phyloP scores from a whole-genome alignment of 2,888 invertebrate genomes.

The Caenorhabditis virilis region DNA sequence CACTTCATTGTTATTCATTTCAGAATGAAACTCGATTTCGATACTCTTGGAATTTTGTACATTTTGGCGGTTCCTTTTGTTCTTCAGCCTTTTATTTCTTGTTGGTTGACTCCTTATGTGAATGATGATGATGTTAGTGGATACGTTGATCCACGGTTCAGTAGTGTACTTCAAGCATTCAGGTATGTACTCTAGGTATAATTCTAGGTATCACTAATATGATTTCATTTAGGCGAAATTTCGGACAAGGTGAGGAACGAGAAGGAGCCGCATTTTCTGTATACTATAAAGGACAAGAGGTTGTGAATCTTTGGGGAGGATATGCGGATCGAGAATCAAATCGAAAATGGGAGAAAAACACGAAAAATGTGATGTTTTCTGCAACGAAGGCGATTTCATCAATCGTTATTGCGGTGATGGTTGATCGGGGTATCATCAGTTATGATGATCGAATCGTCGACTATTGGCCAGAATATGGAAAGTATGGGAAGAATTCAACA shows the following conservation, averaged over 20 bases:
- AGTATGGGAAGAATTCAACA: constrained; percentile 69
- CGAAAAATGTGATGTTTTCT: constrained; percentile 69
- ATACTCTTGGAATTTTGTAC: constrained; percentile 22
- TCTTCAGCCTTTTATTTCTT: constrained; percentile 30
- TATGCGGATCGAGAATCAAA: constrained; percentile 68
- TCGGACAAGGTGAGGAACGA: constrained; percentile 68
- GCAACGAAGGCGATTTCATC: constrained; percentile 66
- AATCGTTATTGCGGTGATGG: constrained; percentile 65
- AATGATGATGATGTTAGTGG: constrained; percentile 43
- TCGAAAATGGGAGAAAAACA: constrained; percentile 68
- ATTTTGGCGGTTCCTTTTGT: constrained; percentile 28
- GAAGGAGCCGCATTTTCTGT: constrained; percentile 70
- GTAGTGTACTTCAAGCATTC: constrained; percentile 39
- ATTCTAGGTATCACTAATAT: neutral
- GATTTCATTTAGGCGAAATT: constrained; percentile 48
- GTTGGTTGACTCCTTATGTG: constrained; percentile 34
- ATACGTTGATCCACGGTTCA: constrained; percentile 38
- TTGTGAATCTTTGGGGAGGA: constrained; percentile 71
- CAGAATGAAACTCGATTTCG: too few relatives aligned
- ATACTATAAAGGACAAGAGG: constrained; percentile 69
- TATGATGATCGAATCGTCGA: constrained; percentile 68
- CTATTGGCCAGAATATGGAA: constrained; percentile 71
- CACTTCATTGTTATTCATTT: too few relatives aligned
- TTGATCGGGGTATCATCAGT: constrained; percentile 69
- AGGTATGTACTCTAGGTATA: constrained; percentile 24